Evolutionary conservation across 1,140 invertebrate species (phyloP).

Genomic region (Muscidifurax raptorellus): DNA sequence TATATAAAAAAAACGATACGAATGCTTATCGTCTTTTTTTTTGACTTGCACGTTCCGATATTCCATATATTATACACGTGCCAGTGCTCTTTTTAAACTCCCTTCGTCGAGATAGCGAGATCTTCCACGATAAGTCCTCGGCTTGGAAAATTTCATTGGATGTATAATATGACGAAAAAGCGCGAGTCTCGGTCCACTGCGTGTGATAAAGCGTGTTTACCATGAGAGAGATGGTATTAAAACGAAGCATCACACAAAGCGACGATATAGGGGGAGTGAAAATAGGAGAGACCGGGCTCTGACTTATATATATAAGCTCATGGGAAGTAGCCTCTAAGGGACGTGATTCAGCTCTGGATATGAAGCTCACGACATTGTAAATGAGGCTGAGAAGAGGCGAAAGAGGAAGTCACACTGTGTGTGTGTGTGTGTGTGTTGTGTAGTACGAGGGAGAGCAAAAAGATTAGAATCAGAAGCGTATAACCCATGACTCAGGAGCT

Average conservation of each 20-base stretch:
- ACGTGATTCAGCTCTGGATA: conserved; percentile 56
- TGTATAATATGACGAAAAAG: too few relatives aligned
- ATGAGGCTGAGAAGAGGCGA: conserved; percentile 49
- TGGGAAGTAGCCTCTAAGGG: conserved; percentile 53
- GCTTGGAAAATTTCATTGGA: too few relatives aligned
- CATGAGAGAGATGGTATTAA: not conserved
- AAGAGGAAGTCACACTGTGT: conserved; percentile 50
- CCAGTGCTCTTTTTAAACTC: too few relatives aligned
- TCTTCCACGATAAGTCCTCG: too few relatives aligned
- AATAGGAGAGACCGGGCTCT: not conserved
- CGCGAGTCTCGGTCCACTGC: too few relatives aligned
- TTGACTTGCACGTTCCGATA: too few relatives aligned
- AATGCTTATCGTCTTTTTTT: too few relatives aligned
- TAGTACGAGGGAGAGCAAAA: conserved; percentile 37
- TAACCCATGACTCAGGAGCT: conserved; percentile 56
- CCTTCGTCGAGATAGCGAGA: conserved; percentile 36
- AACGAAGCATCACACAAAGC: too few relatives aligned
- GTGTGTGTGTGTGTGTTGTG: not conserved
- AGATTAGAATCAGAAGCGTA: conserved; percentile 54
- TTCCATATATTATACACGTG: too few relatives aligned
- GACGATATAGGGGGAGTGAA: too few relatives aligned
- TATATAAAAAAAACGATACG: too few relatives aligned
- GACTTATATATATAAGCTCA: conserved; percentile 42
- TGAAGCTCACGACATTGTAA: conserved; percentile 58
- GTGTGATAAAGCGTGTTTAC: conserved; percentile 50